Conservation (phyloP, 2,888 invertebrate genomes). For the Gibbula magus region DNA sequence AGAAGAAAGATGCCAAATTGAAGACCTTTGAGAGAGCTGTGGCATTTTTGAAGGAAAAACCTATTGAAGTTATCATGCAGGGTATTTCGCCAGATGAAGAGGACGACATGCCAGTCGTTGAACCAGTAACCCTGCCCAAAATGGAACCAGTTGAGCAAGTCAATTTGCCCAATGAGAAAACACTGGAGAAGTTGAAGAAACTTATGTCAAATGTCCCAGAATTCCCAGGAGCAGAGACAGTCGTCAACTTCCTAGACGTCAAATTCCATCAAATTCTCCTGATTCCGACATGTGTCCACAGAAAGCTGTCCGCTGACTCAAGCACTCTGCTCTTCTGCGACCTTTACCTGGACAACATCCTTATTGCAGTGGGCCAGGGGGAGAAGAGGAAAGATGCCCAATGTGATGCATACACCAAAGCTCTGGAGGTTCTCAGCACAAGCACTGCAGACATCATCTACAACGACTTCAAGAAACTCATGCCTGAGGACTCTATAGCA, state of each 20-base stretch:
- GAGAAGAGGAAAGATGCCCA: slow-evolving; percentile 46
- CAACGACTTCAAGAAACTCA: slow-evolving; percentile 48
- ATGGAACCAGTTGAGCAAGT: too few species aligned
- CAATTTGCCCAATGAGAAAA: slow-evolving; percentile 7
- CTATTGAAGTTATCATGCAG: slow-evolving; percentile 38
- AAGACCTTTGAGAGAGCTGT: slow-evolving; percentile 47
- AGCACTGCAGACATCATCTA: slow-evolving; percentile 44
- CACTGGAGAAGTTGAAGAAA: slow-evolving; percentile 41
- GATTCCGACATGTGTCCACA: slow-evolving; percentile 51
- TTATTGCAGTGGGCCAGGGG: slow-evolving; percentile 49
- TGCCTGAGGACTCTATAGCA: slow-evolving; percentile 45
- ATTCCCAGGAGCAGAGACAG: slow-evolving; percentile 39
- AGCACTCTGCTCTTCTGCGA: slow-evolving; percentile 42
- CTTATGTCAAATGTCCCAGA: slow-evolving; percentile 45
- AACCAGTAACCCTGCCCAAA: neutral
- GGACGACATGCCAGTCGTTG: slow-evolving; percentile 23
- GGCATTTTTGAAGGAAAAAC: slow-evolving; percentile 39
- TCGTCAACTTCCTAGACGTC: slow-evolving; percentile 50
- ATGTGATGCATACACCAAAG: slow-evolving; percentile 44
- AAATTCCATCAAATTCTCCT: slow-evolving; percentile 48
- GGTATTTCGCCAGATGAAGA: slow-evolving; percentile 33
- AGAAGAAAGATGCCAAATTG: slow-evolving; percentile 51
- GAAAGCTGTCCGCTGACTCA: slow-evolving; percentile 15
- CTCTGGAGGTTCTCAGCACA: slow-evolving; percentile 48
- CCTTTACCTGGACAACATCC: slow-evolving; percentile 56